Percentiles rank a stretch among this genome's conserved stretches.
phyloP scores from a whole-genome alignment of 2,113 vertebrate genomes.

The Coregonus clupeaformis region DNA sequence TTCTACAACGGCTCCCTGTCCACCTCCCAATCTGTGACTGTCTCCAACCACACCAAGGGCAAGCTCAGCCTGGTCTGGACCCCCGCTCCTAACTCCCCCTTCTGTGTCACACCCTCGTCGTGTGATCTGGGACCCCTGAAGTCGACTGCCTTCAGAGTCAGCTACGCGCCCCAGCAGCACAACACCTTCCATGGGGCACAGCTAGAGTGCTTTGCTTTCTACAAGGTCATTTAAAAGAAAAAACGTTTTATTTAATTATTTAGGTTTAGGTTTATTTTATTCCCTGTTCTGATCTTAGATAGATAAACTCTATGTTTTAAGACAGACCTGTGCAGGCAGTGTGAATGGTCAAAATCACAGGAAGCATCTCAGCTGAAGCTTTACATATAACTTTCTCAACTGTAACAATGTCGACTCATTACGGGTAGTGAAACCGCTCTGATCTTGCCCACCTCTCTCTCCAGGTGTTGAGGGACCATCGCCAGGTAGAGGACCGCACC shows the following conservation, averaged over 20 bases:
- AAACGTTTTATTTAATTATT: neutral
- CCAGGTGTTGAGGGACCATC: slow-evolving; percentile 73
- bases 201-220: slow-evolving; percentile 87
- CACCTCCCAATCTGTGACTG: slow-evolving; percentile 65
- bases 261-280: no score
- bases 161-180: slow-evolving; percentile 75
- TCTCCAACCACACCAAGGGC: slow-evolving; percentile 86
- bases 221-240: slow-evolving; percentile 81
- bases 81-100: slow-evolving; percentile 54
- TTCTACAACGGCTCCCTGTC: slow-evolving; percentile 74
- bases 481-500: slow-evolving; percentile 67
- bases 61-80: slow-evolving; percentile 85
- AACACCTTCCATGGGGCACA: slow-evolving; percentile 79
- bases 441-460: neutral
- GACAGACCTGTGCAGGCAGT: no score
- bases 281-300: no score
- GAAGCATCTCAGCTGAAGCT: no score
- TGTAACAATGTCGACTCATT: no score
- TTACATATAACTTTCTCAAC: no score
- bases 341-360: no score
- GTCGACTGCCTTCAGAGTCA: slow-evolving; percentile 78
- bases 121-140: slow-evolving; percentile 83
- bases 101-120: slow-evolving; percentile 75
- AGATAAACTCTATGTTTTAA: neutral
- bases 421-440: no score